phyloP scores from a whole-genome alignment of 2,888 invertebrate species.

The Chamaedrilus cognettii region DNA sequence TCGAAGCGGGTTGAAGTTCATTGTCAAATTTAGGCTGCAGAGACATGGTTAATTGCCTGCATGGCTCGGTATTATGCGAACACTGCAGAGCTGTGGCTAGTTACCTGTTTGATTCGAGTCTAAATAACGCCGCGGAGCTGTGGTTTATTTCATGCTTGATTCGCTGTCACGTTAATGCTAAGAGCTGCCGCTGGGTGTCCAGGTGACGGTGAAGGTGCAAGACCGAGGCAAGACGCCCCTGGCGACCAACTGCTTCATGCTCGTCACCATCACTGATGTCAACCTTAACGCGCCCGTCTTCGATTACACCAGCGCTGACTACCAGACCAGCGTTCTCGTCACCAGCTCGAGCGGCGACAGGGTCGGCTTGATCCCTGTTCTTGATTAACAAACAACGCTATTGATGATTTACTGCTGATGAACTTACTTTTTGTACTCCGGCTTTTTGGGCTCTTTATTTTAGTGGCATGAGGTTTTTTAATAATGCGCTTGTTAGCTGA shows the following conservation, averaged over 20 bases:
- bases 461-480: too few species aligned
- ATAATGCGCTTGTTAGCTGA: too few species aligned
- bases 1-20: too few species aligned
- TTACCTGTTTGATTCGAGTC: not conserved
- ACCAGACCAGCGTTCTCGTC: constrained; percentile 1
- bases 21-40: too few species aligned
- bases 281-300: constrained; percentile 54
- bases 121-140: not conserved
- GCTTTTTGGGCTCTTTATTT: too few species aligned
- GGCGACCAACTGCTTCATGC: constrained; percentile 96
- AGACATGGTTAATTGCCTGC: too few species aligned
- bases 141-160: not conserved
- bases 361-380: too few species aligned
- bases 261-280: constrained; percentile 48
- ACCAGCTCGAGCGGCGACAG: not conserved
- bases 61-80: too few species aligned
- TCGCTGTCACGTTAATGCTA: not conserved
- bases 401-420: too few species aligned
- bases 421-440: too few species aligned
- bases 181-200: not conserved
- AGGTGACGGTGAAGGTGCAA: constrained; percentile 13
- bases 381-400: too few species aligned
- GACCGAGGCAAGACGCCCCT: constrained; percentile 85
- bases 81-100: too few species aligned
- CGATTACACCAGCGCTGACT: constrained; percentile 35